Percentiles rank a stretch among this genome's conserved stretches.
Evolutionary conservation across 2,113 vertebrate genomes (phyloP).

Genomic region (Sisor rabdophorus): DNA sequence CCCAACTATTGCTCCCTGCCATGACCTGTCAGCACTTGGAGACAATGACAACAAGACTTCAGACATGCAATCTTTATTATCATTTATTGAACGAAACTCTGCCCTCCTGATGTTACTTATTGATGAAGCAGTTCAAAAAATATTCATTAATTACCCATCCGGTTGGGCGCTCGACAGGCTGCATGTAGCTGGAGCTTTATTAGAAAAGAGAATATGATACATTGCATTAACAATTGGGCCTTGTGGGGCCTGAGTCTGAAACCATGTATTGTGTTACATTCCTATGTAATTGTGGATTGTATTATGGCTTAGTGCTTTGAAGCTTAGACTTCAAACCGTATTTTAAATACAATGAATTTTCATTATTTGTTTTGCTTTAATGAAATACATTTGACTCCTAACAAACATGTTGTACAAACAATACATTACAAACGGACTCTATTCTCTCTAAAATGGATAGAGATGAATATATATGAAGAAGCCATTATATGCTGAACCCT

Average conservation of each 20-base stretch:
- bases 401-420: neutral
- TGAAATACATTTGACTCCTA: neutral
- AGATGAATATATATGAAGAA: neutral
- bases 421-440: neutral
- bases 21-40: conserved; percentile 41
- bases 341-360: conserved; percentile 3
- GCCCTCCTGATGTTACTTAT: conserved; percentile 38
- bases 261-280: conserved; percentile 39
- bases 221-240: conserved; percentile 42
- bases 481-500: no score
- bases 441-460: neutral
- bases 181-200: conserved; percentile 25
- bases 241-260: conserved; percentile 41
- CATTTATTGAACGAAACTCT: conserved; percentile 46
- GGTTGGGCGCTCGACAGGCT: conserved; percentile 10
- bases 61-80: conserved; percentile 42
- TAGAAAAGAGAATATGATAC: conserved; percentile 45
- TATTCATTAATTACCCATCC: conserved; percentile 42
- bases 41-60: conserved; percentile 24
- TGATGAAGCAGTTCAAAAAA: conserved; percentile 35
- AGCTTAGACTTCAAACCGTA: conserved; percentile 13
- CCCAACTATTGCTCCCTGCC: conserved; percentile 30
- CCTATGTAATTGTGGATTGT: conserved; percentile 23
- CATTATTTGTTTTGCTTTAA: neutral
- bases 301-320: conserved; percentile 34